phyloP scores from a whole-genome alignment of 2,113 vertebrate genomes.

The Oryzias melastigma region DNA sequence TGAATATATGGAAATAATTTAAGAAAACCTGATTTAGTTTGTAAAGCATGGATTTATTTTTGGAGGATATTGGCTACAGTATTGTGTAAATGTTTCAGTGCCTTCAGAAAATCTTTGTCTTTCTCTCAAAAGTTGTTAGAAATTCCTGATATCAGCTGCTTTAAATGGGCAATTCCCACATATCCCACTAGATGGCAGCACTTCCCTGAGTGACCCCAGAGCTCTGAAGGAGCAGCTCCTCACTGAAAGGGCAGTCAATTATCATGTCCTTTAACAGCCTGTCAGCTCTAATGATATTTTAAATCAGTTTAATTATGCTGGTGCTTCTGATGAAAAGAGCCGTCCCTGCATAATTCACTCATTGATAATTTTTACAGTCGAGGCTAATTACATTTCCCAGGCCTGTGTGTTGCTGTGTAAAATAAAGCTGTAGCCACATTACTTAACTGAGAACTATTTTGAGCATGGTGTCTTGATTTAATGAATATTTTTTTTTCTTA shows the following conservation, averaged over 20 bases:
- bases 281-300: slow-evolving; percentile 65
- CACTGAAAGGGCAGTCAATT: slow-evolving; percentile 36
- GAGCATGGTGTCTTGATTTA: too few relatives aligned
- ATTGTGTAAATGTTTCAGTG: slow-evolving; percentile 24
- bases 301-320: slow-evolving; percentile 62
- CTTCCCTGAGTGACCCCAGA: slow-evolving; percentile 6
- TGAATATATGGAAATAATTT: too few relatives aligned
- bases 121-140: too few relatives aligned
- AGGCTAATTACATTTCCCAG: slow-evolving; percentile 48
- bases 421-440: slow-evolving; percentile 11
- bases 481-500: too few relatives aligned
- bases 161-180: background rate
- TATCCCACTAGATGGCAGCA: slow-evolving; percentile 61
- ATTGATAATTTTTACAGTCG: slow-evolving; percentile 50
- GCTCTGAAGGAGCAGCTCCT: background rate
- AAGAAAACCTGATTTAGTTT: too few relatives aligned
- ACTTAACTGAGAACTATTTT: too few relatives aligned
- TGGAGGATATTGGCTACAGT: too few relatives aligned
- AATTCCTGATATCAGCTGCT: background rate
- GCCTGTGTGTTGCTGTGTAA: slow-evolving; percentile 14
- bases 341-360: slow-evolving; percentile 55
- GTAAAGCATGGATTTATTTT: too few relatives aligned
- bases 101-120: slow-evolving; percentile 21
- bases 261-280: slow-evolving; percentile 49
- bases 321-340: slow-evolving; percentile 56